Evolutionary conservation across 2,797 vertebrate genomes (phyloP).

Genomic region (Erithacus rubecula): DNA sequence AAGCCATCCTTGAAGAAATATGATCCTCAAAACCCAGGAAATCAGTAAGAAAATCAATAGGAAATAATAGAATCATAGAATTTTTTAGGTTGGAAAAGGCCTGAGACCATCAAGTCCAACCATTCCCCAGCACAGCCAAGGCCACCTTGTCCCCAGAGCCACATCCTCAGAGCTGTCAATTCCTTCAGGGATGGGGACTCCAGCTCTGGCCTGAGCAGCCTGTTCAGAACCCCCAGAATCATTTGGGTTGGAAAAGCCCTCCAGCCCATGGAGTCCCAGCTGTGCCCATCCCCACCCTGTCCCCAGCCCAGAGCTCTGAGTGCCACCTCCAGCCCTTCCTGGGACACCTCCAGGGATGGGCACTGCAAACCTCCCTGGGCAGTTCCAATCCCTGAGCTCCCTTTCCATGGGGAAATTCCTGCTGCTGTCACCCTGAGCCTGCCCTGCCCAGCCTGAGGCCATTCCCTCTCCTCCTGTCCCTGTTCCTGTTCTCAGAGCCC

Average conservation of each 20-base stretch:
- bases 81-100: background rate
- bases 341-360: no score
- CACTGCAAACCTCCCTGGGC: background rate
- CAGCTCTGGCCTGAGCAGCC: background rate
- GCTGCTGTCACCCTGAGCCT: background rate
- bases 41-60: background rate
- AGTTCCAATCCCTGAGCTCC: background rate
- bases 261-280: no score
- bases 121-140: background rate
- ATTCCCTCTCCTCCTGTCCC: background rate
- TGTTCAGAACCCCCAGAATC: background rate
- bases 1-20: background rate
- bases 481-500: background rate
- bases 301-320: no score
- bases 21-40: background rate
- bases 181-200: background rate
- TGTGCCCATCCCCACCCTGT: no score
- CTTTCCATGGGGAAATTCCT: background rate
- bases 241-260: rapidly evolving
- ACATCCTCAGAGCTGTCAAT: background rate
- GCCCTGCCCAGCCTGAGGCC: background rate
- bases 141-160: background rate
- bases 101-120: background rate
- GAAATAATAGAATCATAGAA: background rate
- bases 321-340: no score